A percentile compares a stretch with the other conserved stretches of the same genome.
Evolutionary conservation across 1,140 invertebrate species (phyloP).

Genomic region (Notospermus geniculatus): DNA sequence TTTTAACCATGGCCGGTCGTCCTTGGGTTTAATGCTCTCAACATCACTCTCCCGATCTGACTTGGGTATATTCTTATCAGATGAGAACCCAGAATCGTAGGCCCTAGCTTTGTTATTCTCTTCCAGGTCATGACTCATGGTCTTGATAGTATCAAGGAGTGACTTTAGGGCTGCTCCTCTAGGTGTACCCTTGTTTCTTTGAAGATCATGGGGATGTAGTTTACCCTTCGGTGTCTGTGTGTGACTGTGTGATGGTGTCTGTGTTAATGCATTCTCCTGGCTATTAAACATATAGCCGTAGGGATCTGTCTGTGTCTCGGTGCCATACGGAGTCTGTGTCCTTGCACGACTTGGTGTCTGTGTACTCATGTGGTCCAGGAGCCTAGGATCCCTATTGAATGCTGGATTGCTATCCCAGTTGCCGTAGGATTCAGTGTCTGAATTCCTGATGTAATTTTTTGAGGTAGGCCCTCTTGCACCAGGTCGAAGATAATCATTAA

Average conservation of each 20-base stretch:
- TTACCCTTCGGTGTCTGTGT: conserved; percentile 11
- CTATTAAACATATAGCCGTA: not conserved
- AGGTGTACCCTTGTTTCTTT: not conserved
- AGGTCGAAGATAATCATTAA: conserved; percentile 25
- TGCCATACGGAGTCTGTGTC: conserved; percentile 1
- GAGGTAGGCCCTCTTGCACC: conserved; percentile 26
- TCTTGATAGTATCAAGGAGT: conserved; percentile 8
- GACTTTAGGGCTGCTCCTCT: not conserved
- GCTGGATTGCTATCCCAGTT: too few relatives aligned
- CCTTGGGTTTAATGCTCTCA: not conserved
- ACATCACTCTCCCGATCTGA: not conserved
- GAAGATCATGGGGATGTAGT: conserved; percentile 2
- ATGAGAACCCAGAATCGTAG: conserved; percentile 3
- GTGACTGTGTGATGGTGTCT: conserved; percentile 6
- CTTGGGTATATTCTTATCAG: not conserved
- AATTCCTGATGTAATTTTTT: too few relatives aligned
- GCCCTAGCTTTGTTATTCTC: conserved; percentile 3
- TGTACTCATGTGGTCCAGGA: not conserved
- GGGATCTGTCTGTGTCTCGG: conserved; percentile 10
- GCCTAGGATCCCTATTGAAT: too few relatives aligned
- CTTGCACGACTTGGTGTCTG: not conserved
- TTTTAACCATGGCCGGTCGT: not conserved
- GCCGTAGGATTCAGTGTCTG: too few relatives aligned
- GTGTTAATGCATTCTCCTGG: conserved; percentile 8
- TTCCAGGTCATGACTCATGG: not conserved